These are phyloP conservation scores for human (Homo sapiens) DNA, from an alignment of 2,113 vertebrate genomes.

Conservation along the genomic window GRCh38 chr1:15852001-15852500, in stretches of 20 bases:
- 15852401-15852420: constrained; percentile 32
- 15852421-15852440: neutral
- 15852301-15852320: neutral
- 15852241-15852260: neutral
- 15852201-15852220: neutral
- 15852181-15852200: constrained; percentile 52
- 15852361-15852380: constrained; percentile 37
- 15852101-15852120: neutral
- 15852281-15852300: neutral
- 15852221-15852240: constrained; percentile 23
- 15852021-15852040: constrained; percentile 28
- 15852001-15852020: neutral
- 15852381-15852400: neutral
- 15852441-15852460: no score
- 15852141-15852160: constrained; percentile 35
- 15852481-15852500: neutral
- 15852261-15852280: neutral
- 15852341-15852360: neutral
- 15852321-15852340: constrained; percentile 47
- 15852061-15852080: neutral
- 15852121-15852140: neutral
- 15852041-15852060: neutral
- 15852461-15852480: no score
- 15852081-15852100: neutral
- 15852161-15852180: constrained; percentile 30